Percentiles rank a stretch among this genome's conserved stretches.
Evolutionary conservation across 2,888 invertebrate species (phyloP).

Genomic region (Monoplex corrugatus): DNA sequence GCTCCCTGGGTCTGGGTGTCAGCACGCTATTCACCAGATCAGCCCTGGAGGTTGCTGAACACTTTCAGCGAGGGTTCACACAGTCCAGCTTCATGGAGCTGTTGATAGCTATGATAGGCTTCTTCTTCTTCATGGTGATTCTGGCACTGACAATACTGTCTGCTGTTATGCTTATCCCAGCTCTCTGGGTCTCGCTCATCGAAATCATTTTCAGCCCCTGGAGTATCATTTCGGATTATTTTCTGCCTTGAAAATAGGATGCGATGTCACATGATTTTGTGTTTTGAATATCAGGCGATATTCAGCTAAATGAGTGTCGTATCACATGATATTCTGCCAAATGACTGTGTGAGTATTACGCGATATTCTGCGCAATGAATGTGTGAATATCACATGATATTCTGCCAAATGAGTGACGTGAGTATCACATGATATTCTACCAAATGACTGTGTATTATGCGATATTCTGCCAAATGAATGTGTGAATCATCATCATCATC

Average conservation of each 20-base stretch:
- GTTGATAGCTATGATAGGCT: not conserved
- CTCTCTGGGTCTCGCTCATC: conserved; percentile 28
- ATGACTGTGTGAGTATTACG: no score
- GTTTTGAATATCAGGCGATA: no score
- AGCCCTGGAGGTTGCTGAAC: not conserved
- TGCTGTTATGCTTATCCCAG: conserved; percentile 1
- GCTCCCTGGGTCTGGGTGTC: not conserved
- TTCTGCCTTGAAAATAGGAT: conserved; percentile 23
- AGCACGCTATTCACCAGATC: not conserved
- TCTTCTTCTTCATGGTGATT: conserved; percentile 12
- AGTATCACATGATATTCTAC: no score
- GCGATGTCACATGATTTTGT: no score
- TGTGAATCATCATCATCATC: no score
- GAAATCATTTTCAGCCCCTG: conserved; percentile 17
- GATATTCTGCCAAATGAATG: no score
- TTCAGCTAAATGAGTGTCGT: no score
- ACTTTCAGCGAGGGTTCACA: not conserved
- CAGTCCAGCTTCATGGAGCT: not conserved
- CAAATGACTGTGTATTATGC: no score
- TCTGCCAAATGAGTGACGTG: no score
- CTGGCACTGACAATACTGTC: conserved; percentile 13
- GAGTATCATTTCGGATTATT: conserved; percentile 20
- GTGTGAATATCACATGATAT: no score
- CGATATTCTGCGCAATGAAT: no score
- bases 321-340: no score